Evolutionary conservation across 2,888 invertebrate genomes (phyloP).

Genomic region (Emmelina monodactyla): DNA sequence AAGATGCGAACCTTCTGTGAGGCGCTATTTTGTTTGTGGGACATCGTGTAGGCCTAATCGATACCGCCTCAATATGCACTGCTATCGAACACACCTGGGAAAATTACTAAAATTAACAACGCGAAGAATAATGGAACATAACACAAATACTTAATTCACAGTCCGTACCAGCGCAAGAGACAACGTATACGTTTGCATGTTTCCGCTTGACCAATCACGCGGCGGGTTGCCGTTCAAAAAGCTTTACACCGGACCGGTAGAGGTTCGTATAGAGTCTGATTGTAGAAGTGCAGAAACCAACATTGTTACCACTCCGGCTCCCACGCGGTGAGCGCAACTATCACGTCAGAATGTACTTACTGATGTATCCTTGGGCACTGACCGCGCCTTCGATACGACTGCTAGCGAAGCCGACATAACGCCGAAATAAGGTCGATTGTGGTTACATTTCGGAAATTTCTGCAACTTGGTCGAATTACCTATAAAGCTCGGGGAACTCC

Average conservation of each 20-base stretch:
- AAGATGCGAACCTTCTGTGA: conserved; percentile 26
- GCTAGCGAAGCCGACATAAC: background rate
- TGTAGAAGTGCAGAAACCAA: conserved; percentile 23
- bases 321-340: conserved; percentile 39
- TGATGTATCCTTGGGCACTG: conserved; percentile 37
- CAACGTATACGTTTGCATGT: too few species aligned
- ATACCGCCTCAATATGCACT: conserved; percentile 28
- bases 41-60: conserved; percentile 38
- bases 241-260: conserved; percentile 17
- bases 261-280: conserved; percentile 33
- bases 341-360: conserved; percentile 17
- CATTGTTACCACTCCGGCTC: conserved; percentile 33
- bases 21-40: conserved; percentile 58
- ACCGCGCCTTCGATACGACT: conserved; percentile 28
- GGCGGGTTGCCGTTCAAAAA: too few species aligned
- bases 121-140: too few species aligned
- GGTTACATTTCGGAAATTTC: too few species aligned
- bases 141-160: background rate
- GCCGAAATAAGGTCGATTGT: too few species aligned
- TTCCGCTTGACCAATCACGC: too few species aligned
- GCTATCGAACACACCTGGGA: conserved; percentile 24
- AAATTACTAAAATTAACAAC: conserved; percentile 6
- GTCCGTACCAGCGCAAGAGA: background rate
- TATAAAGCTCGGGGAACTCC: too few species aligned
- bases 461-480: too few species aligned